phyloP scores from a whole-genome alignment of 2,888 invertebrate genomes.

The Lasioglossum lativentre region DNA sequence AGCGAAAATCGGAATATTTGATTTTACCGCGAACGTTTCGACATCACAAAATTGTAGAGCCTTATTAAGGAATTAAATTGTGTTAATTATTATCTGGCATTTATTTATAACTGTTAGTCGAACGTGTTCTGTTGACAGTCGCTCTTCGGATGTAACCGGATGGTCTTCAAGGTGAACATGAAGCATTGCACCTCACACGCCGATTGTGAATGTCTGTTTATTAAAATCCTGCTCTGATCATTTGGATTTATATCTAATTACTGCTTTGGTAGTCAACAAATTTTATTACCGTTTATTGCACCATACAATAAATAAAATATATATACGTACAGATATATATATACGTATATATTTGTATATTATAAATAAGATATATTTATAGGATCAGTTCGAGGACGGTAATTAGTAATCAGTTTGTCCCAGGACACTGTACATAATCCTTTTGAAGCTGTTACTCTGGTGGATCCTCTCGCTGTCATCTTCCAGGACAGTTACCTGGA shows the following conservation, averaged over 20 bases:
- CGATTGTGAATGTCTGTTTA: background rate
- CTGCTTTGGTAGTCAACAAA: slow-evolving; percentile 30
- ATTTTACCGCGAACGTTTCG: slow-evolving; percentile 37
- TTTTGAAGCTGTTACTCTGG: slow-evolving; percentile 96
- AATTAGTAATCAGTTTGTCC: slow-evolving; percentile 89
- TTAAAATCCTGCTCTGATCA: background rate
- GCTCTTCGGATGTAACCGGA: background rate
- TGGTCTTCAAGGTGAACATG: background rate
- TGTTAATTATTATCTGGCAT: slow-evolving; percentile 29
- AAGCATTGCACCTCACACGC: background rate
- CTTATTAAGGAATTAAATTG: slow-evolving; percentile 63
- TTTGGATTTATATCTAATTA: slow-evolving; percentile 2
- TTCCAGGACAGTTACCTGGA: slow-evolving; percentile 89
- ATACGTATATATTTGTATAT: slow-evolving; percentile 70
- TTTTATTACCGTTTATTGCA: slow-evolving; percentile 50
- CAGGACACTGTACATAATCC: slow-evolving; percentile 96
- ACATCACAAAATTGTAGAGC: slow-evolving; percentile 58
- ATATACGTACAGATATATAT: slow-evolving; percentile 63
- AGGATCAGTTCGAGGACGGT: slow-evolving; percentile 67
- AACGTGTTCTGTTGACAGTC: background rate
- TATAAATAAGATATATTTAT: slow-evolving; percentile 74
- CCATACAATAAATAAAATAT: slow-evolving; percentile 76
- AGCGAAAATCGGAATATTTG: slow-evolving; percentile 35
- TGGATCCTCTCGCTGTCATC: slow-evolving; percentile 93
- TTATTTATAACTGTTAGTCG: background rate